These are phyloP conservation scores for Drosophila malerkotliana DNA, from an alignment of 1,140 invertebrate genomes.

Conservation along the genomic window DNA sequence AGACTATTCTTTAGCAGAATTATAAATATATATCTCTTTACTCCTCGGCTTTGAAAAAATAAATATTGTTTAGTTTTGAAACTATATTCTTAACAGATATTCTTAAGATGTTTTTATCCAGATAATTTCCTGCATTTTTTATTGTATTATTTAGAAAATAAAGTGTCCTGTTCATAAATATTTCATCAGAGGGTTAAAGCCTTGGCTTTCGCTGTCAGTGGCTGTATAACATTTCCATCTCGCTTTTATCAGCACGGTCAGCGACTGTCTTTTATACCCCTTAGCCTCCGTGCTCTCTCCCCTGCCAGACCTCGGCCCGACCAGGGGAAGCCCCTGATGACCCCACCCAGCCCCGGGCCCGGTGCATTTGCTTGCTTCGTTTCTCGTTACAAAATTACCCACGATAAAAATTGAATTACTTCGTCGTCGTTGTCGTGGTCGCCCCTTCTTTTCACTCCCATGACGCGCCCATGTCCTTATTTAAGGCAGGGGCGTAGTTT, in stretches of 20 bases:
- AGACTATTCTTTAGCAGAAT: too few relatives aligned
- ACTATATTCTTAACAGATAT: too few relatives aligned
- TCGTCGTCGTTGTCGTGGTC: conserved; percentile 58
- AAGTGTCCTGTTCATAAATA: neutral
- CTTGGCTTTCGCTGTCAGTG: conserved; percentile 39
- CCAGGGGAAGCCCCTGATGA: neutral
- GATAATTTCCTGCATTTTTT: neutral
- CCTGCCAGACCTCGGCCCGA: neutral
- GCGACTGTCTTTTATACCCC: conserved; percentile 14
- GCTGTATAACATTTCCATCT: conserved; percentile 50
- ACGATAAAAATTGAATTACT: conserved; percentile 84
- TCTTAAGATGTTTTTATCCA: too few relatives aligned
- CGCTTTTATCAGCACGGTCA: conserved; percentile 42
- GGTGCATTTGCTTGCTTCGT: conserved; percentile 68
- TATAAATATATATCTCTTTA: too few relatives aligned
- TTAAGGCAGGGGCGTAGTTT: conserved; percentile 46
- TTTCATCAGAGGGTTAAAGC: conserved; percentile 20
- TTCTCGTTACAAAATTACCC: conserved; percentile 83
- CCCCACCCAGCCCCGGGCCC: conserved; percentile 39
- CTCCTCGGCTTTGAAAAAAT: too few relatives aligned
- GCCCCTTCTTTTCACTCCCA: conserved; percentile 27
- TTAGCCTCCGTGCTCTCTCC: too few relatives aligned
- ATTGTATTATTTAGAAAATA: neutral
- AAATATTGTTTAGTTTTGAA: too few relatives aligned
- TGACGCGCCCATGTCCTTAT: conserved; percentile 64